Conservation (phyloP, 2,888 invertebrate species). For the Xanthorhoe spadicearia region DNA sequence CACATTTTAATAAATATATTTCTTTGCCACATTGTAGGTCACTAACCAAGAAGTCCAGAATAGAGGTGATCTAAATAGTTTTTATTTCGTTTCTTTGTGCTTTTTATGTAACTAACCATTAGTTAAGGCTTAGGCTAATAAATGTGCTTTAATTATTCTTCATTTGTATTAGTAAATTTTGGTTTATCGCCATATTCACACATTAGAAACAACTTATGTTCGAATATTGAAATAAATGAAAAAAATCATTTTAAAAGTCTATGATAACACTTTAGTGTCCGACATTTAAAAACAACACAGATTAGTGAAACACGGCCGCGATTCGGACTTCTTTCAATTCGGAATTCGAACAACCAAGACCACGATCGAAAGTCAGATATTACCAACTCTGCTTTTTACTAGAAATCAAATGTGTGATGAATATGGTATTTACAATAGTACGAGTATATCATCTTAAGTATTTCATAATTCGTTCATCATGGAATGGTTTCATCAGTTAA, state of each 20-base stretch:
- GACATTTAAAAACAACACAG: too few species aligned
- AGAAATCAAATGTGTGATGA: too few species aligned
- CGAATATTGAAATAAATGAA: too few species aligned
- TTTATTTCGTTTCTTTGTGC: constrained; percentile 35
- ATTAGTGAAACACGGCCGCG: too few species aligned
- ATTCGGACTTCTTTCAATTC: too few species aligned
- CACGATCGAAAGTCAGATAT: too few species aligned
- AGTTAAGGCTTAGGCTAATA: constrained; percentile 7
- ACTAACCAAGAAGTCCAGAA: constrained; percentile 62
- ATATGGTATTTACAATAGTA: background rate
- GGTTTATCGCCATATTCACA: too few species aligned
- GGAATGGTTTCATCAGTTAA: background rate
- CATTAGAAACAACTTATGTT: too few species aligned
- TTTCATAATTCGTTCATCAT: background rate
- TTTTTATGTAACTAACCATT: constrained; percentile 22
- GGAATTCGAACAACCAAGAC: too few species aligned
- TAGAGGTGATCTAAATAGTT: constrained; percentile 58
- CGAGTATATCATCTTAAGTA: background rate
- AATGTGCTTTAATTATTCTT: background rate
- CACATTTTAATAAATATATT: constrained; percentile 33
- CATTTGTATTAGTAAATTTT: background rate
- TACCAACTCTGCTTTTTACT: too few species aligned
- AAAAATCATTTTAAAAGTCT: too few species aligned
- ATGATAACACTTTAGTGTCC: too few species aligned
- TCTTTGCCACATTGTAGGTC: constrained; percentile 66